phyloP scores from a whole-genome alignment of 2,888 invertebrate species.

The Meandrusa payeni region DNA sequence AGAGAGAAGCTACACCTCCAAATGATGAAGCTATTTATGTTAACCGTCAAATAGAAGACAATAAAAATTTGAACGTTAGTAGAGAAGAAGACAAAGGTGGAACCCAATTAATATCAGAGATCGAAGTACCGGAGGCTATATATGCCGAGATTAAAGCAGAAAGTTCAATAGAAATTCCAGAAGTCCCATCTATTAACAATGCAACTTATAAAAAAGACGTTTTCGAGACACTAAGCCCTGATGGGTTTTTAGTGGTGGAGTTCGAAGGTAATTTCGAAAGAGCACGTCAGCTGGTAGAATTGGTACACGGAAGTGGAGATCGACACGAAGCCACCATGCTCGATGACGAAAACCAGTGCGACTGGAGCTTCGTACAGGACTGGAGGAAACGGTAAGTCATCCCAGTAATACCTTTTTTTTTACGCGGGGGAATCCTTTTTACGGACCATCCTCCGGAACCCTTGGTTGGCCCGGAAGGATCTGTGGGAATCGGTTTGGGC shows the following conservation, averaged over 20 bases:
- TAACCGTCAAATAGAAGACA: conserved; percentile 60
- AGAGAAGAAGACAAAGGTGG: conserved; percentile 59
- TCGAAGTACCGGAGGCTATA: conserved; percentile 66
- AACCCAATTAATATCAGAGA: conserved; percentile 58
- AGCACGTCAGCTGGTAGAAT: conserved; percentile 82
- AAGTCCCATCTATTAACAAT: conserved; percentile 57
- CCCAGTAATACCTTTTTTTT: conserved; percentile 21
- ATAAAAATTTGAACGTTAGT: conserved; percentile 51
- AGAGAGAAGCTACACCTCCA: conserved; percentile 39
- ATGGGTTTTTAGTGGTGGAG: conserved; percentile 82
- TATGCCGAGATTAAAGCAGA: conserved; percentile 66
- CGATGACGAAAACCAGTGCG: conserved; percentile 79
- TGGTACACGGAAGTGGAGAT: conserved; percentile 69
- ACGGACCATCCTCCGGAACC: no score
- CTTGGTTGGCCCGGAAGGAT: no score
- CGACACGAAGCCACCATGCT: conserved; percentile 70
- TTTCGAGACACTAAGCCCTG: conserved; percentile 62
- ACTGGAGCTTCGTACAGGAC: conserved; percentile 88
- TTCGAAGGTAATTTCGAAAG: conserved; percentile 82
- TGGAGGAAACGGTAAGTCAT: conserved; percentile 84
- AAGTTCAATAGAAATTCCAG: conserved; percentile 38
- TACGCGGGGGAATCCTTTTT: no score
- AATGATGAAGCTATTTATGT: conserved; percentile 72
- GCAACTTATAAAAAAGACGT: conserved; percentile 68
- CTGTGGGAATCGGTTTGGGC: no score